Evolutionary conservation across 2,113 vertebrate genomes (phyloP).

Genomic region (Boleophthalmus pectinirostris): DNA sequence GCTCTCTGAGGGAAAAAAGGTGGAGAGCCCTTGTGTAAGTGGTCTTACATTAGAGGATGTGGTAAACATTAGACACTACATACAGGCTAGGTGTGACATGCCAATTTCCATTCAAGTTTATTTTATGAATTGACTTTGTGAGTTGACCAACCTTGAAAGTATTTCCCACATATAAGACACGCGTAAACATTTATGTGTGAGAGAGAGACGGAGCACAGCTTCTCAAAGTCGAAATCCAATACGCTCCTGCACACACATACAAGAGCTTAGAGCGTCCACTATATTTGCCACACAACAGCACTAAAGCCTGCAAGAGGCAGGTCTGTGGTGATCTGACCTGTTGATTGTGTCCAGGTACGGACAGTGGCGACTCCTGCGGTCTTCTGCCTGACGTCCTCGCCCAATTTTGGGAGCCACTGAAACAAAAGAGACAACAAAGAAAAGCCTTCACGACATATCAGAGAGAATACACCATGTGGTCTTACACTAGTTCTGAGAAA

Average conservation of each 20-base stretch:
- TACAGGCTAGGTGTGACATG: no score
- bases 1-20: no score
- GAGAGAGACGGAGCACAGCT: constrained; percentile 94
- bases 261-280: neutral
- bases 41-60: no score
- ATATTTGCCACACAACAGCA: neutral
- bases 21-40: no score
- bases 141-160: constrained; percentile 87
- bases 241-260: constrained; percentile 82
- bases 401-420: constrained; percentile 62
- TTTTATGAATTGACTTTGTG: no score
- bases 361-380: constrained; percentile 91
- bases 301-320: neutral
- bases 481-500: no score
- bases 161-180: constrained; percentile 95
- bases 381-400: constrained; percentile 75
- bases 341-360: constrained; percentile 96
- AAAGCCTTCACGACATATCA: neutral
- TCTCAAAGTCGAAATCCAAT: constrained; percentile 96
- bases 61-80: no score
- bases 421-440: neutral
- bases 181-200: constrained; percentile 96
- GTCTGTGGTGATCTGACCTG: constrained; percentile 71
- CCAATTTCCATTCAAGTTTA: neutral
- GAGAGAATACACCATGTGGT: neutral